Conservation (phyloP, 2,113 vertebrate species). For the Eupsittula cactorum region DNA sequence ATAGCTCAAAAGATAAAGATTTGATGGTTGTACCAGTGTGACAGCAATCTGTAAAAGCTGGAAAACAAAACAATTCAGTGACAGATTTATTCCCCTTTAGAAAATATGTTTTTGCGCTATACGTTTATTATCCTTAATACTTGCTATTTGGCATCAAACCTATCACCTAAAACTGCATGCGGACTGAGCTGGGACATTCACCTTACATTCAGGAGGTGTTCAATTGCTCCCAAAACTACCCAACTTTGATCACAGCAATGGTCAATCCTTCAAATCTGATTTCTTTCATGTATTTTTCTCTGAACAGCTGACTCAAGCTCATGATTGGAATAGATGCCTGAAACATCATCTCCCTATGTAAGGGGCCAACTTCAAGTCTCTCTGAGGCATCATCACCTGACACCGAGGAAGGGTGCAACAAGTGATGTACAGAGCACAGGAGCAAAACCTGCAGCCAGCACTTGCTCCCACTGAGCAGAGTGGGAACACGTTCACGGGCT, state of each 20-base stretch:
- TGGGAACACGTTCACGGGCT: fast-evolving
- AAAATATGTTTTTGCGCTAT: not conserved
- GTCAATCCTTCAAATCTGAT: not conserved
- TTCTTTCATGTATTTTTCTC: not conserved
- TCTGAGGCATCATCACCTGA: not conserved
- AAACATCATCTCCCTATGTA: not conserved
- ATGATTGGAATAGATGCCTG: not conserved
- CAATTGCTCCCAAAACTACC: not conserved
- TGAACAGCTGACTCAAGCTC: not conserved
- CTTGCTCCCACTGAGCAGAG: not conserved
- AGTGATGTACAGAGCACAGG: fast-evolving
- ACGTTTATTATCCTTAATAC: not conserved
- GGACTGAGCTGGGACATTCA: not conserved
- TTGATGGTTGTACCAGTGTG: not conserved
- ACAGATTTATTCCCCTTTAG: not conserved
- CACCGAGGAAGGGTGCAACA: not conserved
- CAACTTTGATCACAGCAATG: not conserved
- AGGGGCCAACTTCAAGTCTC: not conserved
- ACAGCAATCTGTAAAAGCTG: not conserved
- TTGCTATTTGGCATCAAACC: not conserved
- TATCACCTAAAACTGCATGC: not conserved
- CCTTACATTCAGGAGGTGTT: not conserved
- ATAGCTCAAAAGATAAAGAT: not conserved
- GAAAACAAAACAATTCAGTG: not conserved
- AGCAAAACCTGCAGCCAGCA: not conserved